Evolutionary conservation across 2,113 vertebrate species (phyloP), one percentile per base, ranked within the genome.

Genomic region (Thinocorus orbignyianus): DNA sequence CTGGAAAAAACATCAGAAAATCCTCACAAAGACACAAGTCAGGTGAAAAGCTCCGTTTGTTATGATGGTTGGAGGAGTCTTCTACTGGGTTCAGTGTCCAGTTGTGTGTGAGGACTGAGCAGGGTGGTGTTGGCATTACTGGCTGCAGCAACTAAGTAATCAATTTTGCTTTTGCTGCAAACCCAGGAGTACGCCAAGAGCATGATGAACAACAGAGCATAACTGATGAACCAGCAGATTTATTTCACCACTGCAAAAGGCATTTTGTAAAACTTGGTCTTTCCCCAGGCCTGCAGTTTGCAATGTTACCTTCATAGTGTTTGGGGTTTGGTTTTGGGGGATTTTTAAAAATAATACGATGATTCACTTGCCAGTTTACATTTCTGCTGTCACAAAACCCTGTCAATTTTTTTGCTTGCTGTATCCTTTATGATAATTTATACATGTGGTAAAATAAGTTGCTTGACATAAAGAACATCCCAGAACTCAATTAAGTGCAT

Each of bases 1-100:
- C 7, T 55, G 4, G 20, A 31, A 22, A 41, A 78, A 77, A 35
- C 66, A 22, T 14, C 11, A 52, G 51, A 60, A 64, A 80, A 9
- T 1, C 1, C 7, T 0, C 20, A 13, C 6, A 69, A 69, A 66
- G 22, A 25, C 30, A 62, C 8, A 37, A 6, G 46, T 76, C 3
- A 7, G 4, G 7, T 52, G 39, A 62, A 69, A 83, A 80, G 28
- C 16, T 33, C 15, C 2, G 14, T 52, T 42, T 2, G 8, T 64
- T 86, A 35, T 30, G 57, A 16, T 23, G 4, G 17, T 8, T 76
- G 44, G 19, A 31, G 42, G 58, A 76, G 20, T 61, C 11, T 16
- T 23, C 37, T 52, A 20, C 25, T 69, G 23, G 33, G 72, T 44
- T 83, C 9, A 6, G 33, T 25, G 24, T 42, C 30, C 2, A 3